phyloP scores from a whole-genome alignment of 2,113 vertebrate species.

The Notothenia coriiceps region DNA sequence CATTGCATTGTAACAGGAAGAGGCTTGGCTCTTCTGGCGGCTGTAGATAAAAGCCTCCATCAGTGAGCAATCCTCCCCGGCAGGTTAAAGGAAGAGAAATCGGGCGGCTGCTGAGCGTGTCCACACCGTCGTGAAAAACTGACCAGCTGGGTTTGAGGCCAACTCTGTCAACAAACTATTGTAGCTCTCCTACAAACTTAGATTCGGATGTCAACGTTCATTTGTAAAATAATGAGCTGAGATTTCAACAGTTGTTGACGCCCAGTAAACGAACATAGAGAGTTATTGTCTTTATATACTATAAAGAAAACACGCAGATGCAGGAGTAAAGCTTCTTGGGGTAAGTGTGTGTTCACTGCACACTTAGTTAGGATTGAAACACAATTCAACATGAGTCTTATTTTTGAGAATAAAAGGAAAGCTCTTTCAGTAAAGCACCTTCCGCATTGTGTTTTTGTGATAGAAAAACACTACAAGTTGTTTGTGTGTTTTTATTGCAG shows the following conservation, averaged over 20 bases:
- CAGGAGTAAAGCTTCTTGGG: constrained; percentile 7
- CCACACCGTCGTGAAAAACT: constrained; percentile 40
- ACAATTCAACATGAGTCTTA: constrained; percentile 30
- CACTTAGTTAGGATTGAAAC: constrained; percentile 14
- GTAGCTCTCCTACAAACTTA: not conserved
- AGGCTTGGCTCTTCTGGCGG: constrained; percentile 66
- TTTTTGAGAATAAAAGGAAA: constrained; percentile 55
- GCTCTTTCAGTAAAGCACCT: constrained; percentile 40
- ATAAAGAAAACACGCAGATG: not conserved
- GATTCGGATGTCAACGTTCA: not conserved
- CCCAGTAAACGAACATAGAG: constrained; percentile 16
- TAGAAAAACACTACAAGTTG: constrained; percentile 58
- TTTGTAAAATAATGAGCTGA: not conserved
- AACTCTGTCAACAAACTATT: constrained; percentile 51
- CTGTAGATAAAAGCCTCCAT: constrained; percentile 72
- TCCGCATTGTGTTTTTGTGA: constrained; percentile 59
- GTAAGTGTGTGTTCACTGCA: constrained; percentile 14
- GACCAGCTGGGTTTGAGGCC: constrained; percentile 38
- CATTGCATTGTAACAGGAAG: constrained; percentile 68
- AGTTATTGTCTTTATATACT: not conserved
- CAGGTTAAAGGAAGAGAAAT: constrained; percentile 54
- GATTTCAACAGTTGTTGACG: not conserved
- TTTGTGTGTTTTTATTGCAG: constrained; percentile 63
- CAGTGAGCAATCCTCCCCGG: constrained; percentile 53
- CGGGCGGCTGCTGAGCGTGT: constrained; percentile 41